phyloP scores from a whole-genome alignment of 2,797 vertebrate species.

The Cryptoprocta ferox region DNA sequence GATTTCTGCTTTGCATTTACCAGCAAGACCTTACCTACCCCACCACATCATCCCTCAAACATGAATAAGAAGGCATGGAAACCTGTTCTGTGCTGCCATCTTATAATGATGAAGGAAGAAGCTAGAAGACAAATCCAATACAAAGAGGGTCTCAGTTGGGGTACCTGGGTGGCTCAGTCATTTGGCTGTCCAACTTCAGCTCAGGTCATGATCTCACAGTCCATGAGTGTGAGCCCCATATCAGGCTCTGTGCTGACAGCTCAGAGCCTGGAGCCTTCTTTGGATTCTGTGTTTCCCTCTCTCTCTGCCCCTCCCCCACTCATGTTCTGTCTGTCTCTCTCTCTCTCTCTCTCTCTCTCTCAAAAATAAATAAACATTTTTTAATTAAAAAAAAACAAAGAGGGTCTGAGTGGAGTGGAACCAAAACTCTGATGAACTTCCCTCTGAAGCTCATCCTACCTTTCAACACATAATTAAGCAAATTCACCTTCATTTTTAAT shows the following conservation, averaged over 20 bases:
- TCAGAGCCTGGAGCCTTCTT: too few species aligned
- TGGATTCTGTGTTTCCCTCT: too few species aligned
- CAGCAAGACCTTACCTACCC: neutral
- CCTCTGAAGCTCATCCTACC: neutral
- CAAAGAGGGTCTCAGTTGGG: neutral
- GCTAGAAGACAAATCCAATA: neutral
- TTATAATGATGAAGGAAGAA: neutral
- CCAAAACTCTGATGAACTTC: neutral
- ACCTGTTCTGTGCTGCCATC: neutral
- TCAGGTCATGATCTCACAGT: too few species aligned
- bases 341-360: too few species aligned
- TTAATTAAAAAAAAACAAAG: neutral
- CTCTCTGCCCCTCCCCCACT: too few species aligned
- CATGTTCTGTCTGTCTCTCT: too few species aligned
- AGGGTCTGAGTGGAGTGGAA: neutral
- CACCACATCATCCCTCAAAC: neutral
- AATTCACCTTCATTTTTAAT: neutral
- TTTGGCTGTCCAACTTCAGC: too few species aligned
- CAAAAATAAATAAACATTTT: too few species aligned
- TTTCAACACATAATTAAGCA: constrained; percentile 18
- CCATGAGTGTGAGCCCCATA: too few species aligned
- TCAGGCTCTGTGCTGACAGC: too few species aligned
- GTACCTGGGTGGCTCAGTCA: neutral
- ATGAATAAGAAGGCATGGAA: neutral
- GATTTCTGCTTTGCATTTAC: neutral